Evolutionary conservation across 2,797 vertebrate genomes (phyloP).

Genomic region (Cercopithecus neglectus): DNA sequence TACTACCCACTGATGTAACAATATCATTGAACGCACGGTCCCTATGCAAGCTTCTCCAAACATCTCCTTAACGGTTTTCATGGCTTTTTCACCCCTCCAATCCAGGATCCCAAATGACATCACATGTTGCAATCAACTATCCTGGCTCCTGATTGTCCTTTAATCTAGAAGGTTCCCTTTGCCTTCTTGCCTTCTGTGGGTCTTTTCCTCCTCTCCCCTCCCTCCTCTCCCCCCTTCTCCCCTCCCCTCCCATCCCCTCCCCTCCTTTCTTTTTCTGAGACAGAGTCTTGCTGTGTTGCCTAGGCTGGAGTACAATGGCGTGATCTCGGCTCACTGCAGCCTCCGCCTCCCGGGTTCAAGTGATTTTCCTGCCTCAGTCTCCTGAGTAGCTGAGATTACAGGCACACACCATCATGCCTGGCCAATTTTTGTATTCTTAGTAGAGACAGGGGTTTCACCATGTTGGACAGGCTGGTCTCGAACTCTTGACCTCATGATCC

Average conservation of each 20-base stretch:
- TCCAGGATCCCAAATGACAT: not conserved
- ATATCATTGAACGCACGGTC: not conserved
- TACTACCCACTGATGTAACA: rapidly evolving
- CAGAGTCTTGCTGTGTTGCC: not conserved
- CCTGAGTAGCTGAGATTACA: not conserved
- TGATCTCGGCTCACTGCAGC: not conserved
- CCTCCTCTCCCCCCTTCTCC: too few relatives aligned
- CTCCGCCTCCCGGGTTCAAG: not conserved
- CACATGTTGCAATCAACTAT: rapidly evolving
- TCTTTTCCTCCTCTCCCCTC: too few relatives aligned
- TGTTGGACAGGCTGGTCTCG: too few relatives aligned
- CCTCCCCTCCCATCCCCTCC: too few relatives aligned
- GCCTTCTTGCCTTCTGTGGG: not conserved
- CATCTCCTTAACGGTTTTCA: rapidly evolving
- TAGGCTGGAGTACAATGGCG: not conserved
- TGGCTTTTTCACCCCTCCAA: rapidly evolving
- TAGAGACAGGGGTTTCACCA: too few relatives aligned
- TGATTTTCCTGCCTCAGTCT: not conserved
- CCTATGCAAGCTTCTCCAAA: rapidly evolving
- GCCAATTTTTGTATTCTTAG: too few relatives aligned
- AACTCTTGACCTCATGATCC: too few relatives aligned
- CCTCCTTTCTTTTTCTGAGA: not conserved
- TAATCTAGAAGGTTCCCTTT: not conserved
- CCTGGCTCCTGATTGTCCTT: rapidly evolving
- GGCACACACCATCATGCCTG: too few relatives aligned